Evolutionary conservation across 1,140 invertebrate species (phyloP).

Genomic region (Aradophagus sp.): DNA sequence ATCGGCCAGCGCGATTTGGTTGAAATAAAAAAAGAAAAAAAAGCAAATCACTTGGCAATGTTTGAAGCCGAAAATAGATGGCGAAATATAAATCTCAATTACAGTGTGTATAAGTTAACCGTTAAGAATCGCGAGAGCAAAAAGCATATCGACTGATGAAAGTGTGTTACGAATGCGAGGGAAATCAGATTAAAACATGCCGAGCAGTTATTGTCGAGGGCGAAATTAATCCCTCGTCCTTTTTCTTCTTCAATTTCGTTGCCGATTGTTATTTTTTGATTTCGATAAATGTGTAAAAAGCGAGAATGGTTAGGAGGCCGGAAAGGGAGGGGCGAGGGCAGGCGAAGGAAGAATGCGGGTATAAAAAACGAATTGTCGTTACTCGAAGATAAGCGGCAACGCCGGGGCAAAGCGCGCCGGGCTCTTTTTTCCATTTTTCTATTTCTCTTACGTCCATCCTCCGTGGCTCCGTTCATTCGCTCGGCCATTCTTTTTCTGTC

Average conservation of each 20-base stretch:
- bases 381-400: slow-evolving; percentile 31
- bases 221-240: slow-evolving; percentile 9
- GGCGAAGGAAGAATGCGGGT: neutral
- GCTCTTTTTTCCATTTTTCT: slow-evolving; percentile 36
- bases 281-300: slow-evolving; percentile 24
- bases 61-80: too few species aligned
- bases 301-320: slow-evolving; percentile 4
- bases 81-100: too few species aligned
- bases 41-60: too few species aligned
- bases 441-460: slow-evolving; percentile 32
- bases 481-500: slow-evolving; percentile 31
- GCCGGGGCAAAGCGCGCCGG: slow-evolving; percentile 15
- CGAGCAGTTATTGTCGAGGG: slow-evolving; percentile 7
- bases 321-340: neutral
- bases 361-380: slow-evolving; percentile 34
- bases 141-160: too few species aligned
- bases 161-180: neutral
- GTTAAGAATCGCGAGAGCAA: too few species aligned
- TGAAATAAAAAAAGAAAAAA: too few species aligned
- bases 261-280: slow-evolving; percentile 7
- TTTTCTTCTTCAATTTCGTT: neutral
- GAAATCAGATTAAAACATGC: slow-evolving; percentile 11
- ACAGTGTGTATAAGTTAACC: too few species aligned
- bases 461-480: slow-evolving; percentile 27
- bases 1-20: too few species aligned